These are phyloP conservation scores for Phallusia fumigata DNA, from an alignment of 23 tunicate genomes.

Conservation along the genomic window DNA sequence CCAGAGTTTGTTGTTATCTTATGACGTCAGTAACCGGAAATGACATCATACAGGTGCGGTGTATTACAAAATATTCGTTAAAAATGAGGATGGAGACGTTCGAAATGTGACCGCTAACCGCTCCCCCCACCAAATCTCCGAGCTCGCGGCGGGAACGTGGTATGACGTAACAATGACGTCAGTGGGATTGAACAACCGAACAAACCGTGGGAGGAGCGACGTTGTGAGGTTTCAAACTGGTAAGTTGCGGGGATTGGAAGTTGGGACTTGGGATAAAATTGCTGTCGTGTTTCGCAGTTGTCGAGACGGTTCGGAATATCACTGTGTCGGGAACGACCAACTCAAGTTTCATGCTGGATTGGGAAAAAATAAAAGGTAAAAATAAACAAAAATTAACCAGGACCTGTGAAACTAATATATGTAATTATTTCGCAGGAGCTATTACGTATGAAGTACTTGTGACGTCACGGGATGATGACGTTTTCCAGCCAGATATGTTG, in stretches of 20 bases:
- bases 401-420: neutral
- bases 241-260: neutral
- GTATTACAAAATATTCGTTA: neutral
- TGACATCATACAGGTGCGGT: neutral
- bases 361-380: neutral
- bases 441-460: neutral
- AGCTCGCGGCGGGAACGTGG: constrained; percentile 45
- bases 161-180: constrained; percentile 51
- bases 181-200: constrained; percentile 32
- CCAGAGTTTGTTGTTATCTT: neutral
- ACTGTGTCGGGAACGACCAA: neutral
- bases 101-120: neutral
- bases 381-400: neutral
- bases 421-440: neutral
- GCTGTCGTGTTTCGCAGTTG: neutral
- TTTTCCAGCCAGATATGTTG: neutral
- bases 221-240: constrained; percentile 57
- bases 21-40: neutral
- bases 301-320: neutral
- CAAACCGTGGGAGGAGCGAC: constrained; percentile 36
- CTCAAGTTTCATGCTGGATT: neutral
- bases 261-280: neutral
- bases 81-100: neutral
- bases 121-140: neutral
- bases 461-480: constrained; percentile 1